Conservation (phyloP, 2,888 invertebrate species). For the Drosophila nr. fundita region DNA sequence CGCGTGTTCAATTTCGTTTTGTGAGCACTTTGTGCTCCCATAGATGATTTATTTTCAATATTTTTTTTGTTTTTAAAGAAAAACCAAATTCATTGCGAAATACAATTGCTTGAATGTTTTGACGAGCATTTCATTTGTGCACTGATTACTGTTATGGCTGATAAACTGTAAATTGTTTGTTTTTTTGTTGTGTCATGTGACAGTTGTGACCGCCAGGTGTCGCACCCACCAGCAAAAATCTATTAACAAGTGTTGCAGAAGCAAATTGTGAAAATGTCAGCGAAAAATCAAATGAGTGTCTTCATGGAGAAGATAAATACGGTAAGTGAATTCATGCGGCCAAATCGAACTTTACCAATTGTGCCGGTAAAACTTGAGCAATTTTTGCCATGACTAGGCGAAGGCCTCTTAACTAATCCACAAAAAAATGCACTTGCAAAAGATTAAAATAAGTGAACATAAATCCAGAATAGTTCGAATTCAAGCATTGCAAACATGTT, state of each 20-base stretch:
- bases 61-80: slow-evolving; percentile 9
- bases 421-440: background rate
- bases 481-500: background rate
- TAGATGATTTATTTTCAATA: slow-evolving; percentile 3
- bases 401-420: background rate
- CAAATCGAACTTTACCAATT: background rate
- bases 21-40: slow-evolving; percentile 11
- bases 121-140: slow-evolving; percentile 28
- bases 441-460: background rate
- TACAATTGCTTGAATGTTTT: slow-evolving; percentile 21
- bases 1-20: slow-evolving; percentile 25
- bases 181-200: slow-evolving; percentile 50
- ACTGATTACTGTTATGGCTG: slow-evolving; percentile 14
- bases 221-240: slow-evolving; percentile 10
- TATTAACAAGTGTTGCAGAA: slow-evolving; percentile 2
- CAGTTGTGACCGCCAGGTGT: slow-evolving; percentile 45
- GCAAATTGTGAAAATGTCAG: slow-evolving; percentile 86
- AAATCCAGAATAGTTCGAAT: background rate
- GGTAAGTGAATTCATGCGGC: slow-evolving; percentile 86
- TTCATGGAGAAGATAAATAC: slow-evolving; percentile 91
- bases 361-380: slow-evolving; percentile 1
- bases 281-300: slow-evolving; percentile 89
- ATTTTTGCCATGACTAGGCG: background rate
- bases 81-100: slow-evolving; percentile 7
- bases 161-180: slow-evolving; percentile 13